A percentile compares a stretch with the other conserved stretches of the same genome.
phyloP scores from a whole-genome alignment of 2,113 vertebrate genomes.

The Laterallus jamaicensis region DNA sequence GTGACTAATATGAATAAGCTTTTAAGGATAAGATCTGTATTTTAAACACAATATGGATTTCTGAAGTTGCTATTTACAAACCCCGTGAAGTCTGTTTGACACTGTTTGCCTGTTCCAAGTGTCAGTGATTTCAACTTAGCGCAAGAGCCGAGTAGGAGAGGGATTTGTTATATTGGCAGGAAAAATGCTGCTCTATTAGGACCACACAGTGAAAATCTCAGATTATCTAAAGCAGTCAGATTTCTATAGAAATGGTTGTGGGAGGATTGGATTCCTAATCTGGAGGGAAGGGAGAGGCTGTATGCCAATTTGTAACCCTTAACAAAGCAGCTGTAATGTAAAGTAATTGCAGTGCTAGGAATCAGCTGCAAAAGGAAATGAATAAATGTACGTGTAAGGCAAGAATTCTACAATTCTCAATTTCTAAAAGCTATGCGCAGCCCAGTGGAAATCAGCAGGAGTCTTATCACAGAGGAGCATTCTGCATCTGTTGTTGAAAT shows the following conservation, averaged over 20 bases:
- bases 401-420: not conserved
- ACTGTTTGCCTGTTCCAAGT: not conserved
- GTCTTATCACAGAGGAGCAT: not conserved
- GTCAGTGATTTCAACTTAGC: not conserved
- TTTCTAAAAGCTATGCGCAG: not conserved
- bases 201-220: constrained; percentile 13
- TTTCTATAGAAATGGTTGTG: not conserved
- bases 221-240: not conserved
- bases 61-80: not conserved
- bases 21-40: not conserved
- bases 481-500: not conserved
- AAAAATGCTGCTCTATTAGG: not conserved
- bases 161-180: constrained; percentile 10
- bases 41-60: not conserved
- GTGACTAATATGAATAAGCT: not conserved
- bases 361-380: not conserved
- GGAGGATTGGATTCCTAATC: not conserved
- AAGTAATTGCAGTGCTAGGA: not conserved
- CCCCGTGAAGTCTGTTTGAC: not conserved
- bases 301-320: not conserved
- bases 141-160: not conserved
- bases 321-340: not conserved
- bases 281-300: accelerated
- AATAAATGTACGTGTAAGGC: not conserved
- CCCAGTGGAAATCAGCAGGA: not conserved